Percentiles rank a stretch among this genome's conserved stretches.
Evolutionary conservation across 1,140 invertebrate genomes (phyloP).

Genomic region (Drosophila dunni): DNA sequence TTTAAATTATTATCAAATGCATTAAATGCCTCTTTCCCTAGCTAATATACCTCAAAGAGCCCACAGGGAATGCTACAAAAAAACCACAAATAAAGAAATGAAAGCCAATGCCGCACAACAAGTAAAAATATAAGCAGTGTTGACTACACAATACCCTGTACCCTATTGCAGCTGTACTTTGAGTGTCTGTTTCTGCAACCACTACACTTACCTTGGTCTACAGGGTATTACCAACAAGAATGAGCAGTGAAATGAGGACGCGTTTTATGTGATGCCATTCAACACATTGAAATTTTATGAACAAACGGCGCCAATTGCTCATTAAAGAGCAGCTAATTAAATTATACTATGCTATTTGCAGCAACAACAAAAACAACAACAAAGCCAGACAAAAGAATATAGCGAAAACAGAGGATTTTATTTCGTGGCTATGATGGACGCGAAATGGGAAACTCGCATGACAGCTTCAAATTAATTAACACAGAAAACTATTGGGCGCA

Average conservation of each 20-base stretch:
- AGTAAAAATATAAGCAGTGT: background rate
- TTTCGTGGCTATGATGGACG: conserved; percentile 58
- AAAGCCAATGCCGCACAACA: background rate
- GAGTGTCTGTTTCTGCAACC: background rate
- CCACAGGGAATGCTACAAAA: background rate
- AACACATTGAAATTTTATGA: background rate
- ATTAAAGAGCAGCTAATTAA: conserved; percentile 47
- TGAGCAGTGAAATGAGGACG: conserved; percentile 1
- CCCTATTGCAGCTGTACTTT: background rate
- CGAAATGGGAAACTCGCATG: conserved; percentile 64
- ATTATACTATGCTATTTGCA: conserved; percentile 39
- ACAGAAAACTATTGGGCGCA: conserved; percentile 77
- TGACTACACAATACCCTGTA: background rate
- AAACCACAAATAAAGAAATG: background rate
- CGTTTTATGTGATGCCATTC: conserved; percentile 21
- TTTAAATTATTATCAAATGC: no score
- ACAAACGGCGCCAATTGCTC: conserved; percentile 15
- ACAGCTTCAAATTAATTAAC: conserved; percentile 78
- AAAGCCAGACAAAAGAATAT: conserved; percentile 20
- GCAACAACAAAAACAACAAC: conserved; percentile 36
- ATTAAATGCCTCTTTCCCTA: no score
- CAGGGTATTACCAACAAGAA: conserved; percentile 7
- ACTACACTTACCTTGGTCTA: background rate
- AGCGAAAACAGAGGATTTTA: conserved; percentile 14
- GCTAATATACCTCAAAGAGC: no score